A percentile compares a stretch with the other conserved stretches of the same genome.
phyloP scores from a whole-genome alignment of 1,140 invertebrate species.

The Cotesia glomerata region DNA sequence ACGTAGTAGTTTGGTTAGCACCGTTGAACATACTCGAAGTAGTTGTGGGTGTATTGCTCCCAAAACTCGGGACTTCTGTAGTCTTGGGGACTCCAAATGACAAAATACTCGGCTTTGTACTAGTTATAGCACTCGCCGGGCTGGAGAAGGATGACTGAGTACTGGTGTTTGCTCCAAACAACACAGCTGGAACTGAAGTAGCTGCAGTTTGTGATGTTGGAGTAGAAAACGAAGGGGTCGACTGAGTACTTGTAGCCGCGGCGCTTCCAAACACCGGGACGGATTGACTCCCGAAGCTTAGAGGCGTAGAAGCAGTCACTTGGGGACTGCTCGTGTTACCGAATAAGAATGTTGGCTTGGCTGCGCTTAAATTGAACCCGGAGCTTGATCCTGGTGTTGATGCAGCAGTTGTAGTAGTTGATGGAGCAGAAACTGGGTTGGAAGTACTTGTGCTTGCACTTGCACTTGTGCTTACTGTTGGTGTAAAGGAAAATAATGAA shows the following conservation, averaged over 20 bases:
- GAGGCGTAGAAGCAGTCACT: background rate
- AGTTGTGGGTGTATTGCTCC: background rate
- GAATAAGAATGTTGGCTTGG: slow-evolving; percentile 35
- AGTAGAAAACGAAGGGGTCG: background rate
- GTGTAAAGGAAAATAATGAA: background rate
- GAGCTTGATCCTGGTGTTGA: background rate
- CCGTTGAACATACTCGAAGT: slow-evolving; percentile 24
- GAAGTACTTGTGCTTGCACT: background rate
- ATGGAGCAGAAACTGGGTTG: too few relatives aligned
- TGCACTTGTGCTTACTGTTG: background rate
- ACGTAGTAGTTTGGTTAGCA: slow-evolving; percentile 11
- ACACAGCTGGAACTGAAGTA: background rate
- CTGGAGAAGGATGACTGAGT: slow-evolving; percentile 9
- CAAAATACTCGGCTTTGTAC: background rate
- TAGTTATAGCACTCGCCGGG: background rate
- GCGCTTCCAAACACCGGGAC: background rate
- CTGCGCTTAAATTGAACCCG: background rate
- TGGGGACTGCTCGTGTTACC: background rate
- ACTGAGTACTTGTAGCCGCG: background rate
- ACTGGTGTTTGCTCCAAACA: slow-evolving; percentile 10
- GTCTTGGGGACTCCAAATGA: slow-evolving; percentile 16
- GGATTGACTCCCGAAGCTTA: background rate
- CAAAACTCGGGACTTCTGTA: slow-evolving; percentile 14
- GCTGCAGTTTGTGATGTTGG: background rate
- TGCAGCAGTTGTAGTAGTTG: slow-evolving; percentile 4